Percentiles rank a stretch among this genome's conserved stretches.
Evolutionary conservation across 1,140 invertebrate species (phyloP).

Genomic region (Micrasema minimum): DNA sequence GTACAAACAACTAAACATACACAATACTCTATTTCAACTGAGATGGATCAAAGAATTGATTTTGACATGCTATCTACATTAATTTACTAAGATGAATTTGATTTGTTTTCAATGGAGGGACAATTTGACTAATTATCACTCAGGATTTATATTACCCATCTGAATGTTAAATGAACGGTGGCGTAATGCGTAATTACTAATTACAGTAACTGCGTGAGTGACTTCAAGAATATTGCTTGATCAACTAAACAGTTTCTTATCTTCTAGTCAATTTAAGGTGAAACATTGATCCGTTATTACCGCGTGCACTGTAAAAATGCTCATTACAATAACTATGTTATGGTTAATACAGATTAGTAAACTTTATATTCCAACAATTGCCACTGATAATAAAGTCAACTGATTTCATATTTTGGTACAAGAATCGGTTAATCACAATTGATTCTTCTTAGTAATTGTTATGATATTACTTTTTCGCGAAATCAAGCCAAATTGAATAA

Average conservation of each 20-base stretch:
- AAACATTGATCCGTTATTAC: conserved; percentile 10
- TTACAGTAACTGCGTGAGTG: background rate
- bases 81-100: conserved; percentile 38
- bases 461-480: too few species aligned
- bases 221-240: conserved; percentile 31
- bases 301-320: conserved; percentile 16
- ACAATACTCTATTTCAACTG: conserved; percentile 25
- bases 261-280: conserved; percentile 23
- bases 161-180: too few species aligned
- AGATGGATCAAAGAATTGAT: conserved; percentile 40
- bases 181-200: conserved; percentile 8
- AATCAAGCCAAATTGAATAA: too few species aligned
- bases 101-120: conserved; percentile 38
- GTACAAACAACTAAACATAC: conserved; percentile 16
- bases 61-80: conserved; percentile 38
- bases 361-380: conserved; percentile 10
- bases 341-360: background rate
- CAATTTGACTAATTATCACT: conserved; percentile 15
- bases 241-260: conserved; percentile 25
- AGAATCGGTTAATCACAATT: too few species aligned
- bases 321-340: background rate
- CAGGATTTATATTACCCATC: background rate
- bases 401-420: too few species aligned
- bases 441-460: too few species aligned
- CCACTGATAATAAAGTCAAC: too few species aligned